These are phyloP conservation scores for Microcebus jonahi DNA, from an alignment of 2,113 vertebrate species.

Conservation along the genomic window DNA sequence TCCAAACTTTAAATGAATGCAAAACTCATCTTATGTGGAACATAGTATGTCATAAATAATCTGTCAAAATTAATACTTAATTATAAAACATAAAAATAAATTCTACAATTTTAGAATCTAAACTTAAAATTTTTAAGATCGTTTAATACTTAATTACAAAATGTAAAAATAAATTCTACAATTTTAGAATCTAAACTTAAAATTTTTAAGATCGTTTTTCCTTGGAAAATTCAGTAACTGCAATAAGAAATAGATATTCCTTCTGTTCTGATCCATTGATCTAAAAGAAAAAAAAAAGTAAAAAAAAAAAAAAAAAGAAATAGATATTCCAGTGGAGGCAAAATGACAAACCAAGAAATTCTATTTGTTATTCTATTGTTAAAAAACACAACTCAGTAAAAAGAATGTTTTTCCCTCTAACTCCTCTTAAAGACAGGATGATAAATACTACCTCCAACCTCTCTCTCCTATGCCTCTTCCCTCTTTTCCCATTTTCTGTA, in stretches of 20 bases:
- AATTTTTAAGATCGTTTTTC: constrained; percentile 27
- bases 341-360: constrained; percentile 31
- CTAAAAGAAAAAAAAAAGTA: no score
- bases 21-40: background rate
- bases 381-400: background rate
- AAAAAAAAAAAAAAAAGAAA: no score
- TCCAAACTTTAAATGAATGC: background rate
- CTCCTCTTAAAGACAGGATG: background rate
- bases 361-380: background rate
- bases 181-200: constrained; percentile 19
- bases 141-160: background rate
- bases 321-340: background rate
- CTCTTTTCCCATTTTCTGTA: background rate
- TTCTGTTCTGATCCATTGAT: no score
- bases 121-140: no score
- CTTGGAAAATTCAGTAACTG: constrained; percentile 31
- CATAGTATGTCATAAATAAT: background rate
- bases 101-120: constrained; percentile 26
- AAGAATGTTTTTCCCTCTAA: background rate
- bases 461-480: background rate
- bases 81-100: constrained; percentile 22
- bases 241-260: background rate
- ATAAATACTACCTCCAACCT: background rate
- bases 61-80: background rate
- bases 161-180: background rate